These are phyloP conservation scores for Periophthalmus magnuspinnatus DNA, from an alignment of 2,797 vertebrate species.

Conservation along the genomic window DNA sequence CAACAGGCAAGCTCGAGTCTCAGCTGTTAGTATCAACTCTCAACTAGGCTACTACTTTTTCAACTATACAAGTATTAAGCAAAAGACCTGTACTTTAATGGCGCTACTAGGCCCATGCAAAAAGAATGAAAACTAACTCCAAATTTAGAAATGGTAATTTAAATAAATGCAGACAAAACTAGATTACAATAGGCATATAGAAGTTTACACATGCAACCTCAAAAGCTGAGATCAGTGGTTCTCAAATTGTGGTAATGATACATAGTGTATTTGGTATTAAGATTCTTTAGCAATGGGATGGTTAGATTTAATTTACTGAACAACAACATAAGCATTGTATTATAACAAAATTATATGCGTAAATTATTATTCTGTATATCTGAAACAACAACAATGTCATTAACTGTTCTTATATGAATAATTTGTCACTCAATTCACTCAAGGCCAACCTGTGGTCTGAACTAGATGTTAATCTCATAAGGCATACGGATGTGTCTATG, in stretches of 20 bases:
- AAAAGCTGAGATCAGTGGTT: neutral
- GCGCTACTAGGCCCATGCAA: neutral
- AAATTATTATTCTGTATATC: too few relatives aligned
- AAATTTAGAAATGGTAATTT: neutral
- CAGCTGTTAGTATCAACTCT: slow-evolving; percentile 31
- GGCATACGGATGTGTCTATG: neutral
- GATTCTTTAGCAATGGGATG: too few relatives aligned
- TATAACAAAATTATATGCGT: too few relatives aligned
- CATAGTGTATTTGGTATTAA: neutral
- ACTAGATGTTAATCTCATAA: neutral
- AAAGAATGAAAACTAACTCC: neutral
- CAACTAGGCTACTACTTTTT: neutral
- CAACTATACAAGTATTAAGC: neutral
- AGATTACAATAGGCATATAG: neutral
- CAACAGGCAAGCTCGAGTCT: slow-evolving; percentile 43
- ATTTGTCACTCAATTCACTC: neutral
- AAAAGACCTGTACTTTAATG: neutral
- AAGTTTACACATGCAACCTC: neutral
- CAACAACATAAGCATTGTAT: too few relatives aligned
- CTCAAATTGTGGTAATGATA: neutral
- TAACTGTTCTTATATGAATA: neutral
- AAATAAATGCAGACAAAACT: neutral
- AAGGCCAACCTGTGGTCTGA: neutral
- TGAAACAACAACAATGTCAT: neutral
- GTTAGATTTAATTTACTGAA: too few relatives aligned